Conservation (phyloP, 2,888 invertebrate species). For the Parochlus steinenii region DNA sequence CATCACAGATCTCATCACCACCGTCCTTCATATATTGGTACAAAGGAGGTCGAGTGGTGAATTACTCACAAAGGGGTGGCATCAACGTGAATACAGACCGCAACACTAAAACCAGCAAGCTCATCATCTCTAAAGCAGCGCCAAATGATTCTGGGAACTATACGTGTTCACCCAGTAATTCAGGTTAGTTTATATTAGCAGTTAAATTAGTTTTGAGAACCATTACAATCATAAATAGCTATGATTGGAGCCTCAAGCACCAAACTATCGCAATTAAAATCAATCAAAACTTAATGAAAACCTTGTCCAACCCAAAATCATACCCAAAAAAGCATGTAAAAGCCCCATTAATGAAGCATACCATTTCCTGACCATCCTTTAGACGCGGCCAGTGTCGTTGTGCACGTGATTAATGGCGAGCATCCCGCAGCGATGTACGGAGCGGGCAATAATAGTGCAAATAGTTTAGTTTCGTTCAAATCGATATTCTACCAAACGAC, state of each 20-base stretch:
- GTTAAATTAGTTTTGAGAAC: no score
- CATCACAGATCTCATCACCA: conserved; percentile 33
- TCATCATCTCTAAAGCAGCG: conserved; percentile 63
- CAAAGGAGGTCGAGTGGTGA: conserved; percentile 55
- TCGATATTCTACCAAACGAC: no score
- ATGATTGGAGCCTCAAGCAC: no score
- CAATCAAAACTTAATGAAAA: no score
- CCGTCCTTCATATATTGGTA: conserved; percentile 60
- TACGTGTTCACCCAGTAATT: conserved; percentile 62
- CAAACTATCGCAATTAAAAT: no score
- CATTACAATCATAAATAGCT: no score
- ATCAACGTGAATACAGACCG: conserved; percentile 69
- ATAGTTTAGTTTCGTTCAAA: conserved; percentile 3
- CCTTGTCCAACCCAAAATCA: no score
- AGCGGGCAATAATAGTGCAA: conserved; percentile 23
- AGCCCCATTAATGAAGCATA: no score
- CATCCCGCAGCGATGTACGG: conserved; percentile 32
- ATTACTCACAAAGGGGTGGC: conserved; percentile 62
- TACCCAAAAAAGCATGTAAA: no score
- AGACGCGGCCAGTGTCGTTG: conserved; percentile 31
- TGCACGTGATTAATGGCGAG: conserved; percentile 32
- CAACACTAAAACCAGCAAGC: conserved; percentile 59
- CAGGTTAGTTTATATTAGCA: conserved; percentile 27
- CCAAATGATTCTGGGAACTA: conserved; percentile 67
- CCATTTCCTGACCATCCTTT: background rate